Conservation (phyloP, 2,888 invertebrate genomes). For the Omphaloscelis lunosa region DNA sequence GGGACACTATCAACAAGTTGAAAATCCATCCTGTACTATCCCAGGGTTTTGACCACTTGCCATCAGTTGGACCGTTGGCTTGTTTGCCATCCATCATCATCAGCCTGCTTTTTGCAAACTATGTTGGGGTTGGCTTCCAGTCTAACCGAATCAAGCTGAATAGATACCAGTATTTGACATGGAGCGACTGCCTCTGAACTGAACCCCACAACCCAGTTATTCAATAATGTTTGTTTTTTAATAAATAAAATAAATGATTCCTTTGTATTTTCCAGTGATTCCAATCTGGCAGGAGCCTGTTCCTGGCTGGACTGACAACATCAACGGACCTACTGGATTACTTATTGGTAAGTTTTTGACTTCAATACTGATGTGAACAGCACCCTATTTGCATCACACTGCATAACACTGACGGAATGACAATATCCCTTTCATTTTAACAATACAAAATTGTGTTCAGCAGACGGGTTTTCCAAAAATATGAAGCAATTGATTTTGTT, state of each 20-base stretch:
- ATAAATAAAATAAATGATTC: not conserved
- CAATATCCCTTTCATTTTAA: not conserved
- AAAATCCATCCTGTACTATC: too few species aligned
- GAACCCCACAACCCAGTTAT: not conserved
- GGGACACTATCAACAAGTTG: too few species aligned
- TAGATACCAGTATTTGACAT: not conserved
- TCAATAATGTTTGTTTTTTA: not conserved
- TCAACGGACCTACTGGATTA: constrained; percentile 97
- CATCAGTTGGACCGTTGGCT: too few species aligned
- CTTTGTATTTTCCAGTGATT: constrained; percentile 91
- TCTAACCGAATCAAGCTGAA: not conserved
- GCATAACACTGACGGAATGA: not conserved
- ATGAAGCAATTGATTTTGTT: not conserved
- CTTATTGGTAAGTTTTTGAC: constrained; percentile 88
- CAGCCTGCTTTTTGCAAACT: not conserved
- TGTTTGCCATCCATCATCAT: too few species aligned
- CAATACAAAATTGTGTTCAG: not conserved
- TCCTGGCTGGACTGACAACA: constrained; percentile 97
- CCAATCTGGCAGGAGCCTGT: constrained; percentile 96
- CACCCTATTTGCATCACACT: not conserved
- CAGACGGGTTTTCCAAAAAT: not conserved
- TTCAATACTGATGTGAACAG: not conserved
- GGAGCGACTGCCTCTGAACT: not conserved
- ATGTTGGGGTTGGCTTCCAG: not conserved
- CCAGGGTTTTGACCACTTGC: too few species aligned